Evolutionary conservation across 2,113 vertebrate genomes (phyloP), one percentile per base, ranked within the genome.

Genomic region (Paratilapia polleni): DNA sequence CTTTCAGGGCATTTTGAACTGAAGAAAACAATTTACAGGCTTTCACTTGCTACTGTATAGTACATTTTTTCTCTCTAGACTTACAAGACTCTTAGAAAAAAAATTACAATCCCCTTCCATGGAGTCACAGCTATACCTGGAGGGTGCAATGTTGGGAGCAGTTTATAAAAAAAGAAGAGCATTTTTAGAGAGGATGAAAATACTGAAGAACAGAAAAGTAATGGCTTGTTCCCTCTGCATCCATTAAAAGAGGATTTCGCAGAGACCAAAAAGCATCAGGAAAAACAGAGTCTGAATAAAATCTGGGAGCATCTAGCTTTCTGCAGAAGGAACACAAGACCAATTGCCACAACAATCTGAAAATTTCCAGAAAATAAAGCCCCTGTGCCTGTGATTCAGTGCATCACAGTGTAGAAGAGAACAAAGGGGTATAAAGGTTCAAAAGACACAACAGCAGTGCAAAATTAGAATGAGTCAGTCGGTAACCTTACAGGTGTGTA

Each of bases 391-490:
- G 75, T 41, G 26, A 59, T 17, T 66, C n/a, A 59, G 24, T 12
- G 31, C 11, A 12, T 36, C 15, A 47, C 15, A 58, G 47, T 3
- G 13, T 24, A 68, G 34, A 6, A 60, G 47, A 73, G 47, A 54
- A n/a, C 68, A 73, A 54, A 8, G 36, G 8, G 6, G 28, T 36
- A 36, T 36, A 36, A 24, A 70, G 31, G 8, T 22, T 61, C 1
- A 70, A 66, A 52, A 52, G 13, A 28, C 8, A 58, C 2, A 6
- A 52, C 43, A 75, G 54, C 31, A 52, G 70, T 34, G 41, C 4
- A n/a, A 68, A 68, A 81, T 6, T 75, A 34, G 15, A 79, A 26
- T 57, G 63, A 83, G 61, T 87, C 81, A 66, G 86, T 47, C 34
- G 2, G 8, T 4, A 11, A 26, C 28, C 63, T 82, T n/a, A 8